Evolutionary conservation across 2,888 invertebrate species (phyloP).

Genomic region (Agrochola macilenta): DNA sequence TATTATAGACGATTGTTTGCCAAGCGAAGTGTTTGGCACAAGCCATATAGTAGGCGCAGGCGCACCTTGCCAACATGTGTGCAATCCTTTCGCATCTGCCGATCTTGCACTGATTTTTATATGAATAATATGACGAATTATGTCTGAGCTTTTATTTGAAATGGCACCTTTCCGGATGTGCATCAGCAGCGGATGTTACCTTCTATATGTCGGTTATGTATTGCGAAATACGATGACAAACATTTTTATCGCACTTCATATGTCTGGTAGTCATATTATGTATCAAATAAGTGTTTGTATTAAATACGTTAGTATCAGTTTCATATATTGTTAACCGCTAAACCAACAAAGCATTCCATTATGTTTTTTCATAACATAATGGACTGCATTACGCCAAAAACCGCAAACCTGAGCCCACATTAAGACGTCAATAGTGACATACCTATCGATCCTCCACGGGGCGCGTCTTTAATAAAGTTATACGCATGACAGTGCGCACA

Average conservation of each 20-base stretch:
- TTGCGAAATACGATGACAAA: constrained; percentile 71
- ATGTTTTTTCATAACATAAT: constrained; percentile 38
- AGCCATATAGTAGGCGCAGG: constrained; percentile 81
- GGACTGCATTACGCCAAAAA: constrained; percentile 52
- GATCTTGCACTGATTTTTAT: constrained; percentile 87
- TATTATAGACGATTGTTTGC: constrained; percentile 79
- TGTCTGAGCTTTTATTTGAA: constrained; percentile 84
- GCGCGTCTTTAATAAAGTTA: constrained; percentile 85
- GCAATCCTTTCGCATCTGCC: constrained; percentile 89
- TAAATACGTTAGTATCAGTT: background rate
- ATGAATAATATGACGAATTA: constrained; percentile 90
- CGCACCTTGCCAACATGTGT: constrained; percentile 89
- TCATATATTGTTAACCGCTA: constrained; percentile 14
- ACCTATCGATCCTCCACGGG: constrained; percentile 86
- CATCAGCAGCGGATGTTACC: constrained; percentile 84
- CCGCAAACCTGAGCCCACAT: constrained; percentile 66
- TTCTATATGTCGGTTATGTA: constrained; percentile 72
- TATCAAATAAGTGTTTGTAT: background rate
- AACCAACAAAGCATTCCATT: constrained; percentile 4
- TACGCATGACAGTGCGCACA: constrained; percentile 82
- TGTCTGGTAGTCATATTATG: background rate
- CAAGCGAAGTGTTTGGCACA: constrained; percentile 85
- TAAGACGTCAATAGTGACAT: constrained; percentile 68
- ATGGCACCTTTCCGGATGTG: constrained; percentile 89
- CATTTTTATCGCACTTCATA: constrained; percentile 47